phyloP scores from a whole-genome alignment of 30 jellyfish, hydroid and myxozoan genomes.

The Turritopsis dohrnii region DNA sequence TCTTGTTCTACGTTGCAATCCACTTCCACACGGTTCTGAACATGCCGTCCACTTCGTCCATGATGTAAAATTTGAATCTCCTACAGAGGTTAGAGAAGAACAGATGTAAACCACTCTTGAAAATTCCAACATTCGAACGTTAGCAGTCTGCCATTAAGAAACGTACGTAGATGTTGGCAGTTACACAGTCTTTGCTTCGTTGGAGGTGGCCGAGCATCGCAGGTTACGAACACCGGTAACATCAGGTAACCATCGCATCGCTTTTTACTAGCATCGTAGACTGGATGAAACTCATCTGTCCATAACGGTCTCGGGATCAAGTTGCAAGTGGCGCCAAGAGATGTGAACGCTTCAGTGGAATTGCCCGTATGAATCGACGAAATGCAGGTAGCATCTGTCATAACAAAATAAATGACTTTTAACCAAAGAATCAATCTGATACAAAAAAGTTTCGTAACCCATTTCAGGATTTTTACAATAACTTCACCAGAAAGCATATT shows the following conservation, averaged over 20 bases:
- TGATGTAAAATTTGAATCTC: background rate
- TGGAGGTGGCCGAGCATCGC: background rate
- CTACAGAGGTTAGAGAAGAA: background rate
- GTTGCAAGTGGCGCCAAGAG: background rate
- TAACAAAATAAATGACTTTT: no score
- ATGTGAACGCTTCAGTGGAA: background rate
- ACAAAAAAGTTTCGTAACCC: no score
- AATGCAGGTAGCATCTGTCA: background rate
- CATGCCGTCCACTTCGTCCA: background rate
- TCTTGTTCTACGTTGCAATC: background rate
- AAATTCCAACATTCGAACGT: no score
- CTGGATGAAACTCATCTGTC: background rate
- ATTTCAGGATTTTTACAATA: no score
- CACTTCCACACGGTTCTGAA: background rate
- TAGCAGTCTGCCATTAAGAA: no score
- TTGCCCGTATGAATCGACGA: background rate
- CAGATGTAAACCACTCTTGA: no score
- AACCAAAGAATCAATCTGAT: no score
- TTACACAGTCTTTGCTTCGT: background rate
- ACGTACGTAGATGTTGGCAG: background rate
- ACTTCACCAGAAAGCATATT: no score
- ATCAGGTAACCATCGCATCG: background rate
- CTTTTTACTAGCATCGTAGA: background rate
- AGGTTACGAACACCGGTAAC: background rate
- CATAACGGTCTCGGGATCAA: background rate